These are phyloP conservation scores for Ctenopoma kingsleyae DNA, from an alignment of 2,797 vertebrate species.

Conservation along the genomic window DNA sequence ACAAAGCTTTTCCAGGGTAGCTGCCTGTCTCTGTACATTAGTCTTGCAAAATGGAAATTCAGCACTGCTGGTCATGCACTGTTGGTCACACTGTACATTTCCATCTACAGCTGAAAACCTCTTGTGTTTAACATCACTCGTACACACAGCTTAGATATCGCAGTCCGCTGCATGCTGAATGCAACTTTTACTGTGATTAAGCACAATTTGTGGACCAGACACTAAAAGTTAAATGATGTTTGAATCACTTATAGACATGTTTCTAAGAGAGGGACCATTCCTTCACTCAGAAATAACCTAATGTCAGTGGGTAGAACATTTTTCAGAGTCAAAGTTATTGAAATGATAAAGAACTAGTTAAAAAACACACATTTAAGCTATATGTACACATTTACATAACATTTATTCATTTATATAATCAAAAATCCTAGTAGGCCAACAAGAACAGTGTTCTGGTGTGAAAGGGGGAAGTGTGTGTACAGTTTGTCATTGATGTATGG, in stretches of 20 bases:
- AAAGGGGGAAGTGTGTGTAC: neutral
- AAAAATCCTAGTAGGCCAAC: too few species aligned
- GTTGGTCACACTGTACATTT: slow-evolving; percentile 34
- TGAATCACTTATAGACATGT: neutral
- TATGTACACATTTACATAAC: too few species aligned
- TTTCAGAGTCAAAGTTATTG: too few species aligned
- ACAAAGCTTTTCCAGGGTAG: slow-evolving; percentile 19
- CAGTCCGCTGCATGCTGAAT: neutral
- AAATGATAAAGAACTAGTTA: too few species aligned
- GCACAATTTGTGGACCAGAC: neutral
- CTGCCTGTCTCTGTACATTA: slow-evolving; percentile 31
- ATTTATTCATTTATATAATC: too few species aligned
- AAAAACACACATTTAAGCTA: too few species aligned
- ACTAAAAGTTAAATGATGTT: neutral
- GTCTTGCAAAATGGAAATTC: slow-evolving; percentile 41
- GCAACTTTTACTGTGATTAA: neutral
- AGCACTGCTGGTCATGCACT: slow-evolving; percentile 24
- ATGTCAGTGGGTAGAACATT: too few species aligned
- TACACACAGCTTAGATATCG: slow-evolving; percentile 5
- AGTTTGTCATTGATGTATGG: too few species aligned
- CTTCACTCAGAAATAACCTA: too few species aligned
- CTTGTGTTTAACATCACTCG: slow-evolving; percentile 3
- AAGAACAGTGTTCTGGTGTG: too few species aligned
- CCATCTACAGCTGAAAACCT: slow-evolving; percentile 21
- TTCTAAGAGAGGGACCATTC: too few species aligned